A percentile compares a stretch with the other conserved stretches of the same genome.
Evolutionary conservation across 2,113 vertebrate genomes (phyloP).

Genomic region (Mesembrinibis cayennensis): DNA sequence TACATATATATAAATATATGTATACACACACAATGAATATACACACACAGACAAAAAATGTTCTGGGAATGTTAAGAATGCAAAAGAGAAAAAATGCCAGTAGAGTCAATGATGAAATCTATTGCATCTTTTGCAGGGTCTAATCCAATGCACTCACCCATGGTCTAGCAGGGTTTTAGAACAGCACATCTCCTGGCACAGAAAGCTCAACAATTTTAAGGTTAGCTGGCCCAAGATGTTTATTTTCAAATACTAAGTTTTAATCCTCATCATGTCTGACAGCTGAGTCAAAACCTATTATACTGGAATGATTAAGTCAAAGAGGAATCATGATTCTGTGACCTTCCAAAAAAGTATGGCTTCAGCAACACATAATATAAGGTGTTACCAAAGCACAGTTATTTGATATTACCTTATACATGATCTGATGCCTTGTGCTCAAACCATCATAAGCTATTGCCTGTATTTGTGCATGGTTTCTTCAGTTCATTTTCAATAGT

Average conservation of each 20-base stretch:
- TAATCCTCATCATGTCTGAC: background rate
- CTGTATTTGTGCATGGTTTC: background rate
- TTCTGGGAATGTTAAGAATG: background rate
- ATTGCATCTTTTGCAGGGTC: fast-evolving
- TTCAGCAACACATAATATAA: background rate
- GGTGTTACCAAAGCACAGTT: background rate
- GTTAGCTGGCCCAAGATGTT: background rate
- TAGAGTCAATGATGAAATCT: background rate
- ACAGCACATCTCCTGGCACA: background rate
- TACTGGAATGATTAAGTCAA: background rate
- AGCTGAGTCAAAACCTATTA: background rate
- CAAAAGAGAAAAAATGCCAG: background rate
- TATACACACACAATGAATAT: background rate
- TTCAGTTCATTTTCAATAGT: background rate
- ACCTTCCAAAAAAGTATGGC: background rate
- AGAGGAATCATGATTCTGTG: background rate
- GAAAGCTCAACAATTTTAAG: background rate
- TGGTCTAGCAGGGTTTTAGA: background rate
- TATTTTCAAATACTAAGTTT: background rate
- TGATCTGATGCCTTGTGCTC: background rate
- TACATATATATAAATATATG: too few species aligned
- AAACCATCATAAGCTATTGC: background rate
- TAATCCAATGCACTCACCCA: fast-evolving
- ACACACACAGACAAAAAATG: background rate
- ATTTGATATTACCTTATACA: background rate